Conservation (phyloP, 2,113 vertebrate genomes). For the human (Homo sapiens) region DNA sequence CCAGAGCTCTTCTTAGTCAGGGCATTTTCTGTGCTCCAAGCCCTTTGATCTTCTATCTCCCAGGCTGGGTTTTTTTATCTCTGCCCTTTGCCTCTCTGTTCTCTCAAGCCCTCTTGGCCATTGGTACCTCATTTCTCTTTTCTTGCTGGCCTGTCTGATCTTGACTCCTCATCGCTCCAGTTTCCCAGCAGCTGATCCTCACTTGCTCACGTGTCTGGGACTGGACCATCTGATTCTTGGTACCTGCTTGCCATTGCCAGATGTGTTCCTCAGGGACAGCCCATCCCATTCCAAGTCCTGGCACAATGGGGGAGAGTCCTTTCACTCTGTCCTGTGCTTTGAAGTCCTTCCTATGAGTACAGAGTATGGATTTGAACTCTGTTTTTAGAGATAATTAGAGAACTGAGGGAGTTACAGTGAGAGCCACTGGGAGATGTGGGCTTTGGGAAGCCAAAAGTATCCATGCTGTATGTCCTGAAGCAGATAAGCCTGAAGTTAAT, state of each 20-base stretch:
- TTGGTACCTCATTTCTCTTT: neutral
- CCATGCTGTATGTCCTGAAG: neutral
- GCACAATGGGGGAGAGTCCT: neutral
- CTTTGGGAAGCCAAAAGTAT: neutral
- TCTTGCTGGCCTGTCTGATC: neutral
- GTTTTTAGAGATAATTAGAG: conserved; percentile 24
- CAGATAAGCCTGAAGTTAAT: neutral
- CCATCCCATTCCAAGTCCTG: neutral
- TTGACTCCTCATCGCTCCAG: neutral
- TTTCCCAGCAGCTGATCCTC: neutral
- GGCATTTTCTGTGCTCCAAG: neutral
- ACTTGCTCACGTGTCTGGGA: neutral
- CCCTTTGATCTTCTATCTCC: neutral
- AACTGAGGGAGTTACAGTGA: neutral
- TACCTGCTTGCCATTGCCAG: neutral
- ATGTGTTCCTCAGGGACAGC: neutral
- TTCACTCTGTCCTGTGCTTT: neutral
- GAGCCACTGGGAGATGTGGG: neutral
- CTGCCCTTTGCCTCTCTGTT: neutral
- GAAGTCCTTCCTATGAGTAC: neutral
- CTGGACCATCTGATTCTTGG: neutral
- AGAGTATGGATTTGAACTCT: neutral
- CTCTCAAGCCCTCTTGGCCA: neutral
- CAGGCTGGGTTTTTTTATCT: neutral
- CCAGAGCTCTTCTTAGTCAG: neutral